A percentile compares a stretch with the other conserved stretches of the same genome.
Evolutionary conservation across 2,113 vertebrate genomes (phyloP).

Genomic region (Sander vitreus): DNA sequence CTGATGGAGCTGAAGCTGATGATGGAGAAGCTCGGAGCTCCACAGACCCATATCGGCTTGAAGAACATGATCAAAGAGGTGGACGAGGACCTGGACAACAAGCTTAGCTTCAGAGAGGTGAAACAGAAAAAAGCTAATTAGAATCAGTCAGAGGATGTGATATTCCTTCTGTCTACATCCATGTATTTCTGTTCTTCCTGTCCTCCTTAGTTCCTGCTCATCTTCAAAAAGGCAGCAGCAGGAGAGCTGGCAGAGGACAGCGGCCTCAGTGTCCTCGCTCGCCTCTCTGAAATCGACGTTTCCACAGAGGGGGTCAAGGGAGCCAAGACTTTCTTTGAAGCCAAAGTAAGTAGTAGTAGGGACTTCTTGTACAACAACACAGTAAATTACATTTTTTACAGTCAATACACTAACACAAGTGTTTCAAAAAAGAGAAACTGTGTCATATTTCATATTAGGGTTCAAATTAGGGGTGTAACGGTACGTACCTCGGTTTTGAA

Average conservation of each 20-base stretch:
- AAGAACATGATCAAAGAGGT: slow-evolving; percentile 99
- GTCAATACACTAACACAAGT: neutral
- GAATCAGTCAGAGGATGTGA: neutral
- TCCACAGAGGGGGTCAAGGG: slow-evolving; percentile 95
- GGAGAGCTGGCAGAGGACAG: slow-evolving; percentile 95
- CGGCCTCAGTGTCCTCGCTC: slow-evolving; percentile 89
- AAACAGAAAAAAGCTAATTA: neutral
- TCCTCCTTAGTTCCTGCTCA: slow-evolving; percentile 91
- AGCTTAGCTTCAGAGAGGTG: slow-evolving; percentile 96
- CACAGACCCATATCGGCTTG: slow-evolving; percentile 93
- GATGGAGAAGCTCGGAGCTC: slow-evolving; percentile 97
- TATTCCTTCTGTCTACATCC: neutral
- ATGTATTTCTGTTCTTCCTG: neutral
- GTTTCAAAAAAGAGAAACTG: neutral
- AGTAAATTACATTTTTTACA: neutral
- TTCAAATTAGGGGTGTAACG: too few species aligned
- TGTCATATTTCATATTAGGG: too few species aligned
- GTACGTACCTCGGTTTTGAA: too few species aligned
- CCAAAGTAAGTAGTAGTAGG: slow-evolving; percentile 87
- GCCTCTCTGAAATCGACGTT: slow-evolving; percentile 95
- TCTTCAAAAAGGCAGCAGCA: slow-evolving; percentile 94
- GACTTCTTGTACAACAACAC: too few species aligned
- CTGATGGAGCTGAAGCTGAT: slow-evolving; percentile 97
- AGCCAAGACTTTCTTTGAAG: slow-evolving; percentile 96
- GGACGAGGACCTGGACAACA: slow-evolving; percentile 95